A percentile compares a stretch with the other conserved stretches of the same genome.
Evolutionary conservation across 2,888 invertebrate genomes (phyloP).

Genomic region (Macrosoma leucophasiata): DNA sequence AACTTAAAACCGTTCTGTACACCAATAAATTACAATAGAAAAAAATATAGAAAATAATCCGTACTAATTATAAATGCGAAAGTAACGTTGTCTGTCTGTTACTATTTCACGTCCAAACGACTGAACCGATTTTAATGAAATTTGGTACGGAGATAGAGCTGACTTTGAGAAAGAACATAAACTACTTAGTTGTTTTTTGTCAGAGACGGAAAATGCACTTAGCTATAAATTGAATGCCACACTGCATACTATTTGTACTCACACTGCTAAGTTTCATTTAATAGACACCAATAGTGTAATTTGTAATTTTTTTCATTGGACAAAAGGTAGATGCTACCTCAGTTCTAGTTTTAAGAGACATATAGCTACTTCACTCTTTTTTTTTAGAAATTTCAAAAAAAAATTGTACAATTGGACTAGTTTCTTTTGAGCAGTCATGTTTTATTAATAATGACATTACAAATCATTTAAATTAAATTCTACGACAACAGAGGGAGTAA

Average conservation of each 20-base stretch:
- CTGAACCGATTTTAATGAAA: too few relatives aligned
- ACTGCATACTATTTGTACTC: not conserved
- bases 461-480: not conserved
- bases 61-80: too few relatives aligned
- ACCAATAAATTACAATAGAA: too few relatives aligned
- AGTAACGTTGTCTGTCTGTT: too few relatives aligned
- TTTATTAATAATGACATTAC: not conserved
- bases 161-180: too few relatives aligned
- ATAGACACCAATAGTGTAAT: not conserved
- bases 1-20: too few relatives aligned
- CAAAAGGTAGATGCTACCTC: not conserved
- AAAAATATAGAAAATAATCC: too few relatives aligned
- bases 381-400: not conserved
- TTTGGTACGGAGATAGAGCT: too few relatives aligned
- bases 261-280: not conserved
- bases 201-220: not conserved
- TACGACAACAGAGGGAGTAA: not conserved
- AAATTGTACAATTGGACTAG: not conserved
- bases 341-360: too few relatives aligned
- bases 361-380: not conserved
- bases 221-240: not conserved
- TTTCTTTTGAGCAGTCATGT: not conserved
- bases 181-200: too few relatives aligned
- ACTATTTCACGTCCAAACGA: too few relatives aligned
- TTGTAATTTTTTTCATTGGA: not conserved